A percentile compares a stretch with the other conserved stretches of the same genome.
phyloP scores from a whole-genome alignment of 2,797 vertebrate genomes.

The Tokudaia muenninki region DNA sequence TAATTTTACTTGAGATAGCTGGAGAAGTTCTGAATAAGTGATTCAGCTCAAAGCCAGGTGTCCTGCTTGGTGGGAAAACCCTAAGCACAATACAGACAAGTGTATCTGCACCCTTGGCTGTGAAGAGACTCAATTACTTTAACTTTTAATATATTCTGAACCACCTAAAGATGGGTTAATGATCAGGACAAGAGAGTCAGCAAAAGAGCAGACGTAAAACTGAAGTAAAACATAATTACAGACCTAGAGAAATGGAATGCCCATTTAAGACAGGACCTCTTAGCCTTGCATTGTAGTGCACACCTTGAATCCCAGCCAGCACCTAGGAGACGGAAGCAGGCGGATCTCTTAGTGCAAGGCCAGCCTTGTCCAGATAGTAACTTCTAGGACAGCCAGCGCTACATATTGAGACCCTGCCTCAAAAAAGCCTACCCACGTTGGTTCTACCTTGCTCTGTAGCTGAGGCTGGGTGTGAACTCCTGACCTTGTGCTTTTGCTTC shows the following conservation, averaged over 20 bases:
- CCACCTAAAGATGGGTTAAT: neutral
- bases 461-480: neutral
- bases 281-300: neutral
- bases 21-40: conserved; percentile 31
- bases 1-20: conserved; percentile 8
- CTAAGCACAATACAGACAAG: neutral
- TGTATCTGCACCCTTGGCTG: neutral
- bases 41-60: neutral
- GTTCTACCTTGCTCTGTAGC: neutral
- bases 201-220: conserved; percentile 37
- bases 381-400: neutral
- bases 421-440: neutral
- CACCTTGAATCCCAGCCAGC: neutral
- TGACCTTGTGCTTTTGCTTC: neutral
- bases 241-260: conserved; percentile 21
- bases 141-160: neutral
- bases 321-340: neutral
- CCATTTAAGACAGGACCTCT: neutral
- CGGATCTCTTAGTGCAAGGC: neutral
- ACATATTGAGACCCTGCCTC: neutral
- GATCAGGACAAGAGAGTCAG: neutral
- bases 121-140: neutral
- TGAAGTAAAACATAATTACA: neutral
- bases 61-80: conserved; percentile 17
- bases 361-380: neutral